These are phyloP conservation scores for Myxocyprinus asiaticus DNA, from an alignment of 2,113 vertebrate genomes.

Conservation along the genomic window DNA sequence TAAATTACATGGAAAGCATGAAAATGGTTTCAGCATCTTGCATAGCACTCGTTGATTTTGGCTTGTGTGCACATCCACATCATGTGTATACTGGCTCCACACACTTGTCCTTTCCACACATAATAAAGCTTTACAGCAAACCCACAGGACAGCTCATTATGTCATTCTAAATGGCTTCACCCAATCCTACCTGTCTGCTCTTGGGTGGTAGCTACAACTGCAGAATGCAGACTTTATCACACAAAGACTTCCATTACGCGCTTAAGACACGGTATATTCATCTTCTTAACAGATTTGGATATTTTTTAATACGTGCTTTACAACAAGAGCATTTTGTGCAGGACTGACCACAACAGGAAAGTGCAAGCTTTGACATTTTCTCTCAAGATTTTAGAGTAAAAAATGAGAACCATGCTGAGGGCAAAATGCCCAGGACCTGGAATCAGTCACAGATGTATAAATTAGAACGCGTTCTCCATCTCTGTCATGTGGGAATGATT, in stretches of 20 bases:
- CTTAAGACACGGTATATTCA: background rate
- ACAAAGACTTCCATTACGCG: background rate
- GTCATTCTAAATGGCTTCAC: background rate
- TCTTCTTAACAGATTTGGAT: background rate
- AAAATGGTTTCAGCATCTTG: constrained; percentile 69
- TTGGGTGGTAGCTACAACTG: background rate
- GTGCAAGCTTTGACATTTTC: background rate
- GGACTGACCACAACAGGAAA: too few species aligned
- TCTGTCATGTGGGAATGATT: constrained; percentile 65
- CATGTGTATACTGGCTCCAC: constrained; percentile 12
- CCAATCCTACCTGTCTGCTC: background rate
- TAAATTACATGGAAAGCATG: constrained; percentile 53
- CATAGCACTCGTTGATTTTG: constrained; percentile 57
- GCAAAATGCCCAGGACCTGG: constrained; percentile 46
- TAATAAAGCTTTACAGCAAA: constrained; percentile 7
- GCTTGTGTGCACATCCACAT: constrained; percentile 51
- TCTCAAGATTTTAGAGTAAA: background rate
- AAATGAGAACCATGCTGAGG: constrained; percentile 31
- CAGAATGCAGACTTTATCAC: background rate
- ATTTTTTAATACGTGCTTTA: background rate
- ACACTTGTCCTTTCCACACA: background rate
- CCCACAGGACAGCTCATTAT: background rate
- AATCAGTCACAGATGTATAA: constrained; percentile 63
- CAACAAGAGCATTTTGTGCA: too few species aligned
- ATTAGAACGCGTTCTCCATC: constrained; percentile 51